A percentile compares a stretch with the other conserved stretches of the same genome.
phyloP scores from a whole-genome alignment of 35 echinoderm and acorn worm genomes.

The Apostichopus parvimensis region DNA sequence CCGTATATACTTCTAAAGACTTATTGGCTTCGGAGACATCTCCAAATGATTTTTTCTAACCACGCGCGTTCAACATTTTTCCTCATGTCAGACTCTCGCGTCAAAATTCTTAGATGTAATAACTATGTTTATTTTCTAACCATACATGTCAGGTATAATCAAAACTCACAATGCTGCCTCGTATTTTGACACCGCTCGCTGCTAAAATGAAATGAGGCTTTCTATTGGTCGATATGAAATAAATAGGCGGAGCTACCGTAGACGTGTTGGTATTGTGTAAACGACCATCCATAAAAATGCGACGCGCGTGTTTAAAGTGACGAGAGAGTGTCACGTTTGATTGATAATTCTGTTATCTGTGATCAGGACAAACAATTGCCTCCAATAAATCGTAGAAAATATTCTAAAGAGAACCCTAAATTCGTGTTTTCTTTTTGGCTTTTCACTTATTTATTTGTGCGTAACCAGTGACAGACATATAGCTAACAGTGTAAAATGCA shows the following conservation, averaged over 20 bases:
- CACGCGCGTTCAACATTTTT: neutral
- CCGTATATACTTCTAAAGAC: no score
- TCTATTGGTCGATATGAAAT: neutral
- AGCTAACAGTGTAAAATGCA: no score
- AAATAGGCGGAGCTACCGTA: neutral
- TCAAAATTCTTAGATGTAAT: neutral
- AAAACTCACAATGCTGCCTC: neutral
- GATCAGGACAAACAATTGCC: neutral
- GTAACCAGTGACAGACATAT: no score
- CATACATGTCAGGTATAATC: conserved; percentile 6
- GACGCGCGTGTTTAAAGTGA: neutral
- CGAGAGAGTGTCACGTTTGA: neutral
- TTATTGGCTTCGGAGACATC: neutral
- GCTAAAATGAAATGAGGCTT: neutral
- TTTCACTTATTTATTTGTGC: no score
- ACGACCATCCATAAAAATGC: neutral
- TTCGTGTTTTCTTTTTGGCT: no score
- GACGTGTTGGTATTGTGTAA: neutral
- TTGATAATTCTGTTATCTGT: neutral
- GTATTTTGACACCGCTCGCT: neutral
- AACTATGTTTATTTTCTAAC: conserved; percentile 15
- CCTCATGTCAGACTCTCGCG: neutral
- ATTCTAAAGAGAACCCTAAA: neutral
- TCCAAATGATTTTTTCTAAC: neutral
- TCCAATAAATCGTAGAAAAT: neutral